phyloP scores from a whole-genome alignment of 2,888 invertebrate genomes.

The Sinotaia quadrata region DNA sequence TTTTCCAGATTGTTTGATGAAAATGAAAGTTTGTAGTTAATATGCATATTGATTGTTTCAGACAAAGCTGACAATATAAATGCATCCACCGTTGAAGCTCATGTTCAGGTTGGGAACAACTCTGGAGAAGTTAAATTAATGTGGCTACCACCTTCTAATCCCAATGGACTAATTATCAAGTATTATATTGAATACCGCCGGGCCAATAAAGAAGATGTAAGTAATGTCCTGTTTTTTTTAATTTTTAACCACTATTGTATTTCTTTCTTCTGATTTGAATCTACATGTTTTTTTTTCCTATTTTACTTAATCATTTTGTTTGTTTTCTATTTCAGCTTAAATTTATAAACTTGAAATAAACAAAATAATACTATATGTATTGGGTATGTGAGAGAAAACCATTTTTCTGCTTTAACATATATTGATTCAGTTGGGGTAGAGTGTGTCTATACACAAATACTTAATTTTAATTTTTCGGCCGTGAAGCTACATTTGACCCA shows the following conservation, averaged over 20 bases:
- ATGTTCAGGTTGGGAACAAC: constrained; percentile 41
- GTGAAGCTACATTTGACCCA: no score
- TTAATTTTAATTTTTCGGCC: no score
- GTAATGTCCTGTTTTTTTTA: constrained; percentile 31
- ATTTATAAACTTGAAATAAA: no score
- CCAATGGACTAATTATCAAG: constrained; percentile 90
- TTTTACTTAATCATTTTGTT: no score
- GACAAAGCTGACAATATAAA: constrained; percentile 80
- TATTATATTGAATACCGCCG: constrained; percentile 85
- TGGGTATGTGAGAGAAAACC: background rate
- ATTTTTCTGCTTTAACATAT: background rate
- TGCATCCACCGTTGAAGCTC: constrained; percentile 43
- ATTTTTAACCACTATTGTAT: no score
- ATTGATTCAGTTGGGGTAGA: background rate
- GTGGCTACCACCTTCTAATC: constrained; percentile 87
- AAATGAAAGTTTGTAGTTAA: no score
- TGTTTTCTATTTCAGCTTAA: no score
- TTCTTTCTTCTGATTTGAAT: no score
- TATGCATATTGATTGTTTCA: no score
- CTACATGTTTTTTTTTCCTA: no score
- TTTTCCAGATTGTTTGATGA: no score
- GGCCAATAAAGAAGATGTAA: constrained; percentile 78
- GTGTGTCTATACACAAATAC: background rate
- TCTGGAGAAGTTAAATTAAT: constrained; percentile 64
- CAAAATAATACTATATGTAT: background rate